Evolutionary conservation across 2,888 invertebrate genomes (phyloP).

Genomic region (Leucozona laternaria): DNA sequence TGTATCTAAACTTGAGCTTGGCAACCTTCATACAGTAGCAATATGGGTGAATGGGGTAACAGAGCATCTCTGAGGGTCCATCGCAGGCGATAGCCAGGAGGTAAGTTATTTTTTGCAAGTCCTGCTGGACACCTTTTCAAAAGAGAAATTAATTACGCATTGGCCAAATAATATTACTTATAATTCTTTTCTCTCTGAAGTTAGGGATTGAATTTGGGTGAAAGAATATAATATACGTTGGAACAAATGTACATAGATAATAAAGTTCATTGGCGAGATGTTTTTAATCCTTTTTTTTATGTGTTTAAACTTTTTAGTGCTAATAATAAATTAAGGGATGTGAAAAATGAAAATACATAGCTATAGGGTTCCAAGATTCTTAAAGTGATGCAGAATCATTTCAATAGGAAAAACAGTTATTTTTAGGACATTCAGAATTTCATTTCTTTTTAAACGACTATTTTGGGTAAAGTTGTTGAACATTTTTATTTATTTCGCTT

Average conservation of each 20-base stretch:
- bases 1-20: constrained; percentile 41
- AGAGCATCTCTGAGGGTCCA: constrained; percentile 1
- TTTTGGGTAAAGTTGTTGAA: too few relatives aligned
- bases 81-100: constrained; percentile 14
- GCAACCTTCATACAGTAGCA: constrained; percentile 51
- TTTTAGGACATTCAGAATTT: background rate
- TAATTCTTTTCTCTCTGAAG: constrained; percentile 19
- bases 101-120: constrained; percentile 22
- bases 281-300: constrained; percentile 1
- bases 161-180: constrained; percentile 35
- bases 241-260: background rate
- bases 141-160: constrained; percentile 58
- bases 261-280: constrained; percentile 5
- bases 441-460: background rate
- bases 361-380: background rate
- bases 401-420: background rate
- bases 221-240: background rate
- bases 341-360: background rate
- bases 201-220: background rate
- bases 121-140: constrained; percentile 42
- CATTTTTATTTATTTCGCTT: too few relatives aligned
- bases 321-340: background rate
- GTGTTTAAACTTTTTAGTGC: constrained; percentile 1
- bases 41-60: background rate
- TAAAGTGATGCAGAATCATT: background rate